phyloP scores from a whole-genome alignment of 1,140 invertebrate genomes.

The Atta texana region DNA sequence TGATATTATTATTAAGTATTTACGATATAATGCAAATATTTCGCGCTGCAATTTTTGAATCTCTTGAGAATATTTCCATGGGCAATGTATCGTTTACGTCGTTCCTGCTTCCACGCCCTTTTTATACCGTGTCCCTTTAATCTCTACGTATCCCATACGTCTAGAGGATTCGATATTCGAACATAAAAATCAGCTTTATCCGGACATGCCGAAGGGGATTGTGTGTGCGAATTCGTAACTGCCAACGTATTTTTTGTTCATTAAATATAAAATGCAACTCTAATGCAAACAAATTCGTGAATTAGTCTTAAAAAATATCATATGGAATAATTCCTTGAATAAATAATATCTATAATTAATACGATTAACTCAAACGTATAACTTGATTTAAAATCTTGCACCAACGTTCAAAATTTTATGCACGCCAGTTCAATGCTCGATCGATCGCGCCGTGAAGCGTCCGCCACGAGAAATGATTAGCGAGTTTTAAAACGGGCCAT shows the following conservation, averaged over 20 bases:
- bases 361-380: not conserved
- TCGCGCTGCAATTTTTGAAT: constrained; percentile 43
- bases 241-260: constrained; percentile 25
- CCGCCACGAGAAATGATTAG: constrained; percentile 78
- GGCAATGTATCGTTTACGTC: constrained; percentile 63
- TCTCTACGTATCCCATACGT: constrained; percentile 80
- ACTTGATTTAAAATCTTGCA: constrained; percentile 63
- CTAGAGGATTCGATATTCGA: constrained; percentile 84
- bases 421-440: constrained; percentile 62
- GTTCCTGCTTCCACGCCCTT: constrained; percentile 80
- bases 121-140: constrained; percentile 80
- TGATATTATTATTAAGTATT: not conserved
- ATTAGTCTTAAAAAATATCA: not conserved
- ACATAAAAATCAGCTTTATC: constrained; percentile 87
- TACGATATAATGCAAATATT: constrained; percentile 1
- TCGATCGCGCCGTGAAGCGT: constrained; percentile 60
- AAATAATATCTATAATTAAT: not conserved
- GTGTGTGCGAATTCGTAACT: constrained; percentile 42
- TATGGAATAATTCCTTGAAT: not conserved
- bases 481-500: constrained; percentile 79
- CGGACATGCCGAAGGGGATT: constrained; percentile 79
- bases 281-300: not conserved
- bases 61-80: constrained; percentile 69
- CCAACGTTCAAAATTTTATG: constrained; percentile 65
- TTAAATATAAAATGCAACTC: not conserved